A percentile compares a stretch with the other conserved stretches of the same genome.
These are phyloP conservation scores for Heliconius aoede DNA, from an alignment of 2,888 invertebrate species.

Conservation along the genomic window DNA sequence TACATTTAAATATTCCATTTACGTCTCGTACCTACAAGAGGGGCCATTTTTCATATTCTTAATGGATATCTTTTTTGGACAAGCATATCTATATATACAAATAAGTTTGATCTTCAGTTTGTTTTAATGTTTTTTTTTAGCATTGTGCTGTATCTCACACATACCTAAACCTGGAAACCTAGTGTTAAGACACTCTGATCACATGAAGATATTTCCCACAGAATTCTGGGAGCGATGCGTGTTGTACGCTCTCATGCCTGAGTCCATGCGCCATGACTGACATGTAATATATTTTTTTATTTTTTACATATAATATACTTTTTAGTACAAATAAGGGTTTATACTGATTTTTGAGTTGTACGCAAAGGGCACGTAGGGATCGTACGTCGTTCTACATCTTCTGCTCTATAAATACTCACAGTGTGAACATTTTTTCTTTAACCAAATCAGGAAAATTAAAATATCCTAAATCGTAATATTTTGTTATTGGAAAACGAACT, in stretches of 20 bases:
- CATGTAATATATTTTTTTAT: no score
- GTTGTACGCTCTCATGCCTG: no score
- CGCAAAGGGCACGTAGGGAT: neutral
- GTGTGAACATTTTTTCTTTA: neutral
- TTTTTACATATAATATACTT: no score
- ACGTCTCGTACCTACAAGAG: slow-evolving; percentile 14
- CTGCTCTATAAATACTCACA: neutral
- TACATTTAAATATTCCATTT: slow-evolving; percentile 34
- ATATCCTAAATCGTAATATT: neutral
- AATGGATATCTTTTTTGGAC: slow-evolving; percentile 25
- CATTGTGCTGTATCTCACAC: no score
- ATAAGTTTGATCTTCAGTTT: neutral
- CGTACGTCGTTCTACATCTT: neutral
- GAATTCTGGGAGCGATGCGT: no score
- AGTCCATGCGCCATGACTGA: no score
- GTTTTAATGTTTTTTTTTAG: neutral
- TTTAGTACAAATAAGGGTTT: neutral
- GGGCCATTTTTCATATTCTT: slow-evolving; percentile 23
- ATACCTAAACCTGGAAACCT: no score
- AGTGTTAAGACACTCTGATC: no score
- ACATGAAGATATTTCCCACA: no score
- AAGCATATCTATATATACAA: neutral
- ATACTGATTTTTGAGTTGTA: neutral
- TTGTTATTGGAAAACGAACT: neutral
- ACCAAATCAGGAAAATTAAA: no score